Evolutionary conservation across 2,113 vertebrate genomes (phyloP), one percentile per base, ranked within the genome.

Genomic region (Neopipo cinnamomea): DNA sequence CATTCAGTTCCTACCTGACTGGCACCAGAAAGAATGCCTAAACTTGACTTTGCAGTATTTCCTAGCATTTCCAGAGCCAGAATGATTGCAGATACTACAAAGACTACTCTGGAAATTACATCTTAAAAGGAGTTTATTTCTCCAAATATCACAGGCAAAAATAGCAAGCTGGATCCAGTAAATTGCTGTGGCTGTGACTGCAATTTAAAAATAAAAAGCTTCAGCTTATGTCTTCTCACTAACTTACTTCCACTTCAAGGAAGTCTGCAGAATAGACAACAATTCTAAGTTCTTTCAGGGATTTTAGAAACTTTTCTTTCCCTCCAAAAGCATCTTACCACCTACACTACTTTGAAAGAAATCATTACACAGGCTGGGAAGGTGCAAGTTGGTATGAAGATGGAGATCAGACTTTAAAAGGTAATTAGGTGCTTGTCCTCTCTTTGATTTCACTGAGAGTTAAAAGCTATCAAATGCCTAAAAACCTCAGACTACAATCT

Each of bases 141-240:
- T 83, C 16, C 75, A 79, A 59, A 66, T 39, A 90, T 74, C 59
- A 77, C 23, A 67, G 85, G 68, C 30, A 86, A 86, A 95, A 90
- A 77, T 37, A 90, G 35, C 68, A 80, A 85, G 47, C 33, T 79
- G 62, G 31, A 85, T 66, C 33, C 47, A 85, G 42, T 50, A 93
- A 93, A 91, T 55, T 83, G 50, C 78, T 79, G 30, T 73, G 49
- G 44, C 65, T 89, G 47, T 89, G 44, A 84, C 39, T 75, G 70
- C 50, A 83, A 83, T 73, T 93, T 7, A 3, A 77, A 95, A 95
- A 94, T n/a, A 83, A 95, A 89, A 91, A 76, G 19, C 52, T 90
- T 70, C 55, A 63, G 33, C 22, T 89, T 58, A 52, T 33, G 46
- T 71, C 66, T 90, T 88, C 67, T 82, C 28, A 31, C 46, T 83